Base-by-base conservation (phyloP, 1,140 invertebrate species). In the Manduca sexta region DNA sequence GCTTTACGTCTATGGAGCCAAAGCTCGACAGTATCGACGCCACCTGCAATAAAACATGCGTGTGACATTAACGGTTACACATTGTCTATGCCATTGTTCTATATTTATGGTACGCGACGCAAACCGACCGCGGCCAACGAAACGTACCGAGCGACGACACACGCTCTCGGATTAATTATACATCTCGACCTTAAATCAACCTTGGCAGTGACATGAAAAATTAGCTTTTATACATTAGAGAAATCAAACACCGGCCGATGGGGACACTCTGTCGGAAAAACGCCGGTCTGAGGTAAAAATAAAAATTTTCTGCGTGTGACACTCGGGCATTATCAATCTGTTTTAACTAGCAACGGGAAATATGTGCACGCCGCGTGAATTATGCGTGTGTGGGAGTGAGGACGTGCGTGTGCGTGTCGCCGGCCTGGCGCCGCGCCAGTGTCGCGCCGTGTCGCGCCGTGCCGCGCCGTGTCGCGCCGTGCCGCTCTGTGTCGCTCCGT, bases 161-260 rank as follows among this genome's bases (percentile, higher is more conserved):
- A 54, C 61, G 60, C 62, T 48, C 64, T 48, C 53, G 45, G 55
- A 64, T 56, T 16, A 49, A 56, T 52, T 35, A 52, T 84, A 26
- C 8, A 26, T 65, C 65, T 44, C 64, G 82, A 84, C 81, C 81
- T 82, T 80, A 84, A 74, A 81, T 82, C 70, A 81, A 84, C 81
- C 81, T 84, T 84, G 81, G 79, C 78, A 81, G 71, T 77, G 73
- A 62, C 68, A 74, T 80, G 74, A 80, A 74, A 84, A 78, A 82
- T 76, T 53, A 59, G 52, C 60, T 69, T 62, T 64, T 57, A 60
- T 60, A 68, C 69, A 67, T 78, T 69, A 44, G 51, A 72, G 77
- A 70, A 73, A 75, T 75, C 70, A 75, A 74, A 70, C 66, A 67
- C 65, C 60, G 64, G 49, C 45, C 44, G 50, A 43, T 44, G 17